Base-by-base conservation (phyloP, 2,888 invertebrate genomes). In the Alviniconcha strummeri region DNA sequence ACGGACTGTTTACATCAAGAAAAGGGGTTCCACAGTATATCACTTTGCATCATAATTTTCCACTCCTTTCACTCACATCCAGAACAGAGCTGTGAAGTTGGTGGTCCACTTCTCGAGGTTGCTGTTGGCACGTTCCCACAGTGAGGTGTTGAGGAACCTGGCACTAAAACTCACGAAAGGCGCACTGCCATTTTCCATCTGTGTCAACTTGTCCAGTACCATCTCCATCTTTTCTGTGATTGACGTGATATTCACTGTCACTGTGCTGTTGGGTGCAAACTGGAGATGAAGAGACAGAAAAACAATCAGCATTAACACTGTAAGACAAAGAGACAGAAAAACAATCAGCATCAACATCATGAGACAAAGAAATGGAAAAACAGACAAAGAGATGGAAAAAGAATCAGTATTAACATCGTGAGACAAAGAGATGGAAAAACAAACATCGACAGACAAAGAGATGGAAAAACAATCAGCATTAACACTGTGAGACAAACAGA, bases 161-260 rank as follows among this genome's bases (percentile, higher is more conserved):
- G 56, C 77, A 0, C 15, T 54, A 4, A 69, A 5, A 54, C 52
- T 76, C 36, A n/a, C 13, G 55, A 36, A 55, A 36, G 67, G 5
- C 15, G 9, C 9, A 19, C 11, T 60, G 19, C 56, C 52, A 17
- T 55, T 19, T 5, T 17, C 56, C 54, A 77, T 67, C 15, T 6
- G 7, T 4, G 15, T 54, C 82, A 82, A 36, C 77, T 55, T 67
- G 64, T 55, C 19, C 56, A 83, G 17, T n/a, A 85, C 36, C 17
- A 19, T 57, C 36, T 84, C 78, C 1, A 83, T 71, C 74, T 84
- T 84, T 9, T 69, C 52, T 9, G 80, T 19, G 19, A 84, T 52
- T 13, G 82, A 76, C 15, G 84, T 84, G 11, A 80, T 67, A 67
- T 85, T 84, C 69, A 85, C 60, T n/a, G 19, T 52, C 54, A 69